Evolutionary conservation across 2,113 vertebrate species (phyloP).

Genomic region (Corvus cornix): DNA sequence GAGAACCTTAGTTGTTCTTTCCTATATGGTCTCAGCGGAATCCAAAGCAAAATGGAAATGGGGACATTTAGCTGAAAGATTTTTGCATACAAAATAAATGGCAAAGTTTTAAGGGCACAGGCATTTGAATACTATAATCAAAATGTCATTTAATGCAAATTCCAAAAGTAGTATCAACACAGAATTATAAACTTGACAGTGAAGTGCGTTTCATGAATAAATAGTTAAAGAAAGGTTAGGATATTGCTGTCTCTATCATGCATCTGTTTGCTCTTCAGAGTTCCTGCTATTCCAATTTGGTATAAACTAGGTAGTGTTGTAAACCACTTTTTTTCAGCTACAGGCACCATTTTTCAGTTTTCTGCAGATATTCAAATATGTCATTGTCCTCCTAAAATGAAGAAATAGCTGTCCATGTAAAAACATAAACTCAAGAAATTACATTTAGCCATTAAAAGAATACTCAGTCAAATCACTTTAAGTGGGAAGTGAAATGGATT

Average conservation of each 20-base stretch:
- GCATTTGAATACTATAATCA: constrained; percentile 66
- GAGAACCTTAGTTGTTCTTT: not conserved
- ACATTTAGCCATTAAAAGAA: not conserved
- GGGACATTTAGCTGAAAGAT: constrained; percentile 63
- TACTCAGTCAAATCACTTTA: not conserved
- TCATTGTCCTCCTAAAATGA: not conserved
- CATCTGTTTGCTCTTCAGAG: not conserved
- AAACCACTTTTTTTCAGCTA: not conserved
- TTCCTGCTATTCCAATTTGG: not conserved
- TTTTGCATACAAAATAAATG: constrained; percentile 64
- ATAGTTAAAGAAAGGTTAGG: constrained; percentile 49
- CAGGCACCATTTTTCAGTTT: not conserved
- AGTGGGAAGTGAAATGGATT: not conserved
- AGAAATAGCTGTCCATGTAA: not conserved
- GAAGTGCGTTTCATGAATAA: constrained; percentile 49
- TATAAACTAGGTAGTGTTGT: not conserved
- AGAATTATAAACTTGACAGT: constrained; percentile 57
- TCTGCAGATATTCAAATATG: not conserved
- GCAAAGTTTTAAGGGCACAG: constrained; percentile 63
- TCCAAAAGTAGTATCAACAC: constrained; percentile 48
- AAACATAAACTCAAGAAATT: not conserved
- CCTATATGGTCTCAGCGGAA: not conserved
- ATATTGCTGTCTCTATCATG: not conserved
- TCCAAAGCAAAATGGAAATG: constrained; percentile 50
- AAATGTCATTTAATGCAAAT: constrained; percentile 76